phyloP scores from a whole-genome alignment of 2,888 invertebrate species.

The Mamestra brassicae region DNA sequence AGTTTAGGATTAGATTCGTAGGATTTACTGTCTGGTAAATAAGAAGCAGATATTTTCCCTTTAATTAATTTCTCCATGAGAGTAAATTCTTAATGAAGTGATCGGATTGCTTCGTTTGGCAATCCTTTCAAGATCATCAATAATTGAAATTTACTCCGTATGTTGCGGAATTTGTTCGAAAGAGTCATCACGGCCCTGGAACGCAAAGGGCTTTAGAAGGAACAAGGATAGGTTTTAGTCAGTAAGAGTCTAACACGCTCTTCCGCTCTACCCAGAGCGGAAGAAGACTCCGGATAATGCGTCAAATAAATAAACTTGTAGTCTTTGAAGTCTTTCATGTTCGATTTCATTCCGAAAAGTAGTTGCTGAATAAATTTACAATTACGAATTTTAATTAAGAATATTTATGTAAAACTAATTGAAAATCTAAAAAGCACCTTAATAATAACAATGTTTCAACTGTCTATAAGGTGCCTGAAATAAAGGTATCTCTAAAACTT shows the following conservation, averaged over 20 bases:
- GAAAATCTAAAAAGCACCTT: too few species aligned
- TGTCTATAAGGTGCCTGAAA: background rate
- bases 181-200: too few species aligned
- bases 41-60: constrained; percentile 2
- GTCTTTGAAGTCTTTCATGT: too few species aligned
- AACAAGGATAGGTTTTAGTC: too few species aligned
- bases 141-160: too few species aligned
- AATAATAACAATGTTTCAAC: background rate
- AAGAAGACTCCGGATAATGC: background rate
- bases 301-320: too few species aligned
- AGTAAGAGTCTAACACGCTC: too few species aligned
- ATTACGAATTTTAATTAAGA: too few species aligned
- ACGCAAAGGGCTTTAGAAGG: too few species aligned
- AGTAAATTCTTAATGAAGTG: background rate
- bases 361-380: background rate
- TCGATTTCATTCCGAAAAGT: background rate
- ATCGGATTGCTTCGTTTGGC: background rate
- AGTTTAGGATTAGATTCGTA: constrained; percentile 41
- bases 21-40: constrained; percentile 4
- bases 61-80: background rate
- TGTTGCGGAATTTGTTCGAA: too few species aligned
- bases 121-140: background rate
- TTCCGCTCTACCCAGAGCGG: too few species aligned
- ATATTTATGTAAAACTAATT: background rate
- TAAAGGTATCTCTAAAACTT: background rate